Conservation (phyloP, 2,113 vertebrate species). For the Nicator chloris region DNA sequence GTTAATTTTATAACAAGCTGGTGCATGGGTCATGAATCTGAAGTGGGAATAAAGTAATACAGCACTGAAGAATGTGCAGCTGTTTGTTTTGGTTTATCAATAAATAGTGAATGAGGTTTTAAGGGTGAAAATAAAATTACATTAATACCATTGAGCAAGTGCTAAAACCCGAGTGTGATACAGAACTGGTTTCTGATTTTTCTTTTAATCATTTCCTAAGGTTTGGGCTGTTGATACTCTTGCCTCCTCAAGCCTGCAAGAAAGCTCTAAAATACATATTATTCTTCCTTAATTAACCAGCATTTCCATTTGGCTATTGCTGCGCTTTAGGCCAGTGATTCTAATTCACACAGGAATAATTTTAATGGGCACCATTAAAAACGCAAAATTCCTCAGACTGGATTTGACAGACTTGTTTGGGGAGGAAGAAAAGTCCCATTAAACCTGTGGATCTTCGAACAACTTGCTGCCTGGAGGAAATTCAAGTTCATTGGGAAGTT, state of each 20-base stretch:
- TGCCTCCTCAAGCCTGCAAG: not conserved
- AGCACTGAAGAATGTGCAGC: not conserved
- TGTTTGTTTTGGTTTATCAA: not conserved
- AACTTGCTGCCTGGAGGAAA: not conserved
- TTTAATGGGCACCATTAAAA: not conserved
- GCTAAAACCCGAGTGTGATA: not conserved
- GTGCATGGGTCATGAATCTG: not conserved
- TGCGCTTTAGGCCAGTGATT: not conserved
- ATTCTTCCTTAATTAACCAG: not conserved
- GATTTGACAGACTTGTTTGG: accelerated
- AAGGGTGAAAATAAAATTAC: not conserved
- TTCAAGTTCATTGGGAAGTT: not conserved
- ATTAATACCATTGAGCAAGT: not conserved
- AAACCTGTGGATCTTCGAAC: not conserved
- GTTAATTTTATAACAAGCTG: not conserved
- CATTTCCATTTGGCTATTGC: not conserved
- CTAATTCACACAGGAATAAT: not conserved
- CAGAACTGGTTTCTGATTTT: not conserved
- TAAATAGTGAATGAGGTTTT: not conserved
- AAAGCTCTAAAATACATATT: not conserved
- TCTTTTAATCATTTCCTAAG: not conserved
- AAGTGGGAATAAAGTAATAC: not conserved
- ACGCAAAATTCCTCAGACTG: not conserved
- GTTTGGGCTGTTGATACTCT: not conserved
- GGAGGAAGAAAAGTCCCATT: not conserved